Conservation (phyloP, 2,113 vertebrate species). For the Fregata magnificens region DNA sequence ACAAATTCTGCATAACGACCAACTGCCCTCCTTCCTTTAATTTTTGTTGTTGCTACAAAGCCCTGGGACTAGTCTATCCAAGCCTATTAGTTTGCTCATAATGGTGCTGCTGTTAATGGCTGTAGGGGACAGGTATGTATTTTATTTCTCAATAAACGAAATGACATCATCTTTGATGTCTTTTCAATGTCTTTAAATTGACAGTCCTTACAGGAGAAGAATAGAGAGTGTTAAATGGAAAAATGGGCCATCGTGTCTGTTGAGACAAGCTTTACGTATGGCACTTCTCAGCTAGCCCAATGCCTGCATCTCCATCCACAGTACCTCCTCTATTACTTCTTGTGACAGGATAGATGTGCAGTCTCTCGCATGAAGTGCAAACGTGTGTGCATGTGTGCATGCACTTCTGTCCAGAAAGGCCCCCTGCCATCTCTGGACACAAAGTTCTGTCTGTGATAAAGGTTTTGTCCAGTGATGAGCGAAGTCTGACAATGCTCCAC, state of each 20-base stretch:
- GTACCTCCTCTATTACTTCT: neutral
- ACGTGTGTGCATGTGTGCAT: fast-evolving
- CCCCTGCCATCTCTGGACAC: neutral
- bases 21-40: neutral
- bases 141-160: neutral
- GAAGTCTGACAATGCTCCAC: neutral
- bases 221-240: neutral
- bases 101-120: neutral
- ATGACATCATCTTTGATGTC: neutral
- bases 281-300: neutral
- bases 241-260: neutral
- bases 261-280: fast-evolving
- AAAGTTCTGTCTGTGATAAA: fast-evolving
- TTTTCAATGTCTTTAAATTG: neutral
- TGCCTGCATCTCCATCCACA: neutral
- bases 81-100: neutral
- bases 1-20: neutral
- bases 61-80: neutral
- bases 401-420: neutral
- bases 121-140: neutral
- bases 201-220: neutral
- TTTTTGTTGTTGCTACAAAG: neutral
- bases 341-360: neutral
- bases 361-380: neutral
- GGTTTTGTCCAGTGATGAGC: neutral